Evolutionary conservation across 1,140 invertebrate genomes (phyloP).

Genomic region (Batillaria attramentaria): DNA sequence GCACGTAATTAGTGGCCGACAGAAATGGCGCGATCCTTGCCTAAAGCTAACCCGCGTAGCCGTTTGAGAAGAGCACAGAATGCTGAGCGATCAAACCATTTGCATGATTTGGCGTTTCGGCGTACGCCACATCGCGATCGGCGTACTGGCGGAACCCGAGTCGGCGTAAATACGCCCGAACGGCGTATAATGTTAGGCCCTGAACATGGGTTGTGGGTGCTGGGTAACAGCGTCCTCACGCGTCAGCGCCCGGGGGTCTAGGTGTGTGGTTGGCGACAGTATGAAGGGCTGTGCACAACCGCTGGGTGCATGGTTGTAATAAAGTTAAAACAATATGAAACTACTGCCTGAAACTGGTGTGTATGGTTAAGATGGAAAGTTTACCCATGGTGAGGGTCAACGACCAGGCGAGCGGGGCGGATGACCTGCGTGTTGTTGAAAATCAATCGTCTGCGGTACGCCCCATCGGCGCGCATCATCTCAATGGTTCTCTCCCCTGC

Average conservation of each 20-base stretch:
- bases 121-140: too few relatives aligned
- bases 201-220: not conserved
- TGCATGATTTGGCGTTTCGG: too few relatives aligned
- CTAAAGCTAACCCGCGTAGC: too few relatives aligned
- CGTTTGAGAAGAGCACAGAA: too few relatives aligned
- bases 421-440: slow-evolving; percentile 42
- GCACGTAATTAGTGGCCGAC: too few relatives aligned
- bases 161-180: too few relatives aligned
- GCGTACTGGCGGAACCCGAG: too few relatives aligned
- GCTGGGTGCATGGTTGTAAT: not conserved
- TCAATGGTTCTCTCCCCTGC: slow-evolving; percentile 76
- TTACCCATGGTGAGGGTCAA: slow-evolving; percentile 65
- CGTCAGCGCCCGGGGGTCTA: not conserved
- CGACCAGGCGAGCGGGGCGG: slow-evolving; percentile 51
- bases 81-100: too few relatives aligned
- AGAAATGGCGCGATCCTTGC: too few relatives aligned
- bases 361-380: slow-evolving; percentile 19
- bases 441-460: slow-evolving; percentile 63
- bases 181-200: too few relatives aligned
- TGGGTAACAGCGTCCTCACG: not conserved
- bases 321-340: slow-evolving; percentile 7
- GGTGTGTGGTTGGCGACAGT: too few relatives aligned
- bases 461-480: slow-evolving; percentile 82
- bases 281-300: too few relatives aligned
- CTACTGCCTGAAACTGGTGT: not conserved